Base-by-base conservation (phyloP, 2,113 vertebrate species). In the Siphamia tubifer region DNA sequence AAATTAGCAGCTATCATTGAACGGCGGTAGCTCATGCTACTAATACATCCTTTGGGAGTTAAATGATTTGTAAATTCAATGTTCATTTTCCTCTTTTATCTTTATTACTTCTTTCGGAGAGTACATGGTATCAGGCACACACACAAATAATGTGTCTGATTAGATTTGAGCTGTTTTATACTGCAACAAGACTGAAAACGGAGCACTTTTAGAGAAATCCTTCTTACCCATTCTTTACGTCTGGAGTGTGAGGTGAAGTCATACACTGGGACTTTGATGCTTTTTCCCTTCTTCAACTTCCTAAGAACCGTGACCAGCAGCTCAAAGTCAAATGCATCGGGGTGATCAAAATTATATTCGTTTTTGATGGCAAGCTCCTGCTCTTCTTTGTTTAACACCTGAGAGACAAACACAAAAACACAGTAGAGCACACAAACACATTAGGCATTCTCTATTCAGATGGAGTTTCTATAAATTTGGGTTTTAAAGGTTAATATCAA, bases 321-420 rank as follows among this genome's bases (percentile, higher is more conserved):
- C 82, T 97, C 95, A 1, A 97, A 96, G 88, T 96, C 96, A 0
- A 97, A 97, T 52, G 95, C 96, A 0, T 96, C 95, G 0, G 96
- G 96, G 68, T 96, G 96, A 81, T 96, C 95, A 0, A 97, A 97
- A 88, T 97, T 97, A 53, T 95, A 97, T 85, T 97, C 95, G 1
- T 93, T 96, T 27, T 72, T 87, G 15, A 91, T 93, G 0, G 95
- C 94, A 52, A 93, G 79, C 2, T 94, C 94, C 89, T 97, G 93
- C 61, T 95, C 87, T 4, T 96, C 95, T 81, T 94, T 93, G 0
- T 88, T 94, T 75, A 97, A 78, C 53, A 95, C 93, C 95, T 96
- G 79, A 19, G 11, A 28, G 21, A 56, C 0, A 60, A 23, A 38
- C 6, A 34, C 4, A 23, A 0, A 3, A 6, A 15, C 5, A 60